Conservation (phyloP, 2,888 invertebrate genomes). For the Euspilapteryx auroguttella region DNA sequence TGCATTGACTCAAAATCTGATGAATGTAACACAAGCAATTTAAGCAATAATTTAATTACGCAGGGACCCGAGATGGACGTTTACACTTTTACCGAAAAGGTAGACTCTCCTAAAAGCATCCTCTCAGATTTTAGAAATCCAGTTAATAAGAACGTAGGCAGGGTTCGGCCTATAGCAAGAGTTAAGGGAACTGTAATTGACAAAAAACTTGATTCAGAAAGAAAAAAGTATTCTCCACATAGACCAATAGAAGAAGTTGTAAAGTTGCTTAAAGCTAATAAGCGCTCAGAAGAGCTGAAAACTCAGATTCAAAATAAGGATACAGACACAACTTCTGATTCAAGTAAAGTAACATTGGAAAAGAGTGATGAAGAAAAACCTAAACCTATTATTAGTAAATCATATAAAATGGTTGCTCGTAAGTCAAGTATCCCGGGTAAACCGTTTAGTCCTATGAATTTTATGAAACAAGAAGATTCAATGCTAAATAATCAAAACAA, state of each 20-base stretch:
- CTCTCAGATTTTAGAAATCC: conserved; percentile 44
- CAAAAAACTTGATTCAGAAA: conserved; percentile 40
- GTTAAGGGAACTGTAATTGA: conserved; percentile 53
- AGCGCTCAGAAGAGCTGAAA: conserved; percentile 33
- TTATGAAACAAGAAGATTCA: conserved; percentile 27
- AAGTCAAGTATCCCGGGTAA: conserved; percentile 54
- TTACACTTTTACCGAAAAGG: conserved; percentile 51
- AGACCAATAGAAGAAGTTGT: conserved; percentile 52
- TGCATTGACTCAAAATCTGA: conserved; percentile 28
- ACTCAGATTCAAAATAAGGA: conserved; percentile 6
- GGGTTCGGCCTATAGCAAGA: conserved; percentile 50
- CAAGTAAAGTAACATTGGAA: conserved; percentile 13
- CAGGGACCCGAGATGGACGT: conserved; percentile 50
- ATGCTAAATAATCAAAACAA: conserved; percentile 5
- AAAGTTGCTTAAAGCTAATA: conserved; percentile 44
- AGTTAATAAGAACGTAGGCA: conserved; percentile 35
- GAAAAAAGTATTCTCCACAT: conserved; percentile 48
- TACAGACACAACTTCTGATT: conserved; percentile 14
- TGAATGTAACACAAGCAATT: conserved; percentile 21
- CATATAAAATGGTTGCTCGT: conserved; percentile 55
- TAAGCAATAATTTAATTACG: conserved; percentile 28
- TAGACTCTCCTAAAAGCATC: conserved; percentile 50
- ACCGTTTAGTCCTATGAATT: conserved; percentile 47
- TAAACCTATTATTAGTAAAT: conserved; percentile 46
- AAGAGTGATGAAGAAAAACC: conserved; percentile 29